Evolutionary conservation across 2,888 invertebrate genomes (phyloP).

Genomic region (Ectemnius cavifrons): DNA sequence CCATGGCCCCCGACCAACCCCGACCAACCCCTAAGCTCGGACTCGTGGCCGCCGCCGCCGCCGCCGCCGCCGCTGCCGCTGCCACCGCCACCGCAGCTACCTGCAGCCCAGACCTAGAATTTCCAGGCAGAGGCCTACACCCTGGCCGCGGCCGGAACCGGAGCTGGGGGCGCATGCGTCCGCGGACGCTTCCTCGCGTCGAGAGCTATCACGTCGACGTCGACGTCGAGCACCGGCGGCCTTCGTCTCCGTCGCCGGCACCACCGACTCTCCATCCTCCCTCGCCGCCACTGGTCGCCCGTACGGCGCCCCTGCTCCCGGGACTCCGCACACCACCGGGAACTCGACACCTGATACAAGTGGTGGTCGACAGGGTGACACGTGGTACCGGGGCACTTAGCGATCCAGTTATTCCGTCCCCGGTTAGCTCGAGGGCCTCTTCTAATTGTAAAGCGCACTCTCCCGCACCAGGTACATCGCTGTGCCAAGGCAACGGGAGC

Average conservation of each 20-base stretch:
- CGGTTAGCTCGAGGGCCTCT: too few relatives aligned
- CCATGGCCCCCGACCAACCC: background rate
- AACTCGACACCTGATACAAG: too few relatives aligned
- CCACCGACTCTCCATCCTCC: background rate
- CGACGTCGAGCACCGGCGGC: conserved; percentile 15
- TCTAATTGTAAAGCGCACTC: too few relatives aligned
- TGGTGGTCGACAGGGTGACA: too few relatives aligned
- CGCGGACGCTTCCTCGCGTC: background rate
- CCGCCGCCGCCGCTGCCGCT: too few relatives aligned
- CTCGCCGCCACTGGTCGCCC: conserved; percentile 1
- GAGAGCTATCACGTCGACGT: conserved; percentile 26
- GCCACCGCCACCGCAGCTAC: conserved; percentile 55
- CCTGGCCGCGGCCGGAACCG: conserved; percentile 72
- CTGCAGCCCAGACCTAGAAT: conserved; percentile 72
- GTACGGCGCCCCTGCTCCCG: too few relatives aligned
- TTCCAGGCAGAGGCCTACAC: conserved; percentile 70
- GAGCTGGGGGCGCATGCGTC: conserved; percentile 28
- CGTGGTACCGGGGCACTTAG: too few relatives aligned
- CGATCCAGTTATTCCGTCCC: too few relatives aligned
- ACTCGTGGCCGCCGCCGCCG: background rate
- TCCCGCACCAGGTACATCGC: too few relatives aligned
- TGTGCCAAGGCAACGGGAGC: too few relatives aligned
- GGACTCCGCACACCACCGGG: too few relatives aligned
- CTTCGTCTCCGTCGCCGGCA: background rate
- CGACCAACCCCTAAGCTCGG: conserved; percentile 19